Base-by-base conservation (phyloP, 2,797 vertebrate species). In the Poecile montanus region DNA sequence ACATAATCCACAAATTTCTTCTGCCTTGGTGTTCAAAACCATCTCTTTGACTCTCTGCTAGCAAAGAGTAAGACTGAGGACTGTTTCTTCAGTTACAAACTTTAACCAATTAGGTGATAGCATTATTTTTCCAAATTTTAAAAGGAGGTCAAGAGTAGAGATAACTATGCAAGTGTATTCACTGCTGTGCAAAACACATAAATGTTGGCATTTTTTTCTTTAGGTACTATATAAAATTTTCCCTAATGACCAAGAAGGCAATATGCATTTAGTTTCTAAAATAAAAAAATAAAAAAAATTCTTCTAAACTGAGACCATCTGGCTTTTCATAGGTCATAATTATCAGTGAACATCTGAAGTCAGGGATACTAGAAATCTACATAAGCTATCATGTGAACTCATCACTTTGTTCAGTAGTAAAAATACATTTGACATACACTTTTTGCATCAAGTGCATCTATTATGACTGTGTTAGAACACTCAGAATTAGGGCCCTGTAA, bases 121-220 rank as follows among this genome's bases (percentile, higher is more conserved):
- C 7, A 68, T 11, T 32, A 6, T 54, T 83, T 85, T 91, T 58
- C 27, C 19, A 48, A n/a, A 47, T 51, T 88, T 92, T 73, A 25
- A 51, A 68, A 45, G 2, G 1, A 30, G 57, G 13, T 56, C 30
- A 70, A 21, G 5, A 66, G 13, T 25, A 44, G 70, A 87, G 30
- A 42, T 15, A 30, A 62, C 2, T 7, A 27, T 16, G 3, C 11
- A 58, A 76, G 21, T n/a, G 26, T 74, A 12, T 75, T 83, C 13
- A 67, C 4, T 3, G 8, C 36, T 48, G 7, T 25, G 2, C 13
- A 67, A 74, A 77, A 40, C 54, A 34, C 2, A 40, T 29, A 27
- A 2, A 38, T 10, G 1, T 8, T 50, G 12, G 0, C 0, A 0
- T 29, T 48, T 85, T 85, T 78, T 53, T 16, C 8, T 51, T 20